These are phyloP conservation scores for Gymnoscopelus microlampas DNA, from an alignment of 2,797 vertebrate species.

Conservation along the genomic window DNA sequence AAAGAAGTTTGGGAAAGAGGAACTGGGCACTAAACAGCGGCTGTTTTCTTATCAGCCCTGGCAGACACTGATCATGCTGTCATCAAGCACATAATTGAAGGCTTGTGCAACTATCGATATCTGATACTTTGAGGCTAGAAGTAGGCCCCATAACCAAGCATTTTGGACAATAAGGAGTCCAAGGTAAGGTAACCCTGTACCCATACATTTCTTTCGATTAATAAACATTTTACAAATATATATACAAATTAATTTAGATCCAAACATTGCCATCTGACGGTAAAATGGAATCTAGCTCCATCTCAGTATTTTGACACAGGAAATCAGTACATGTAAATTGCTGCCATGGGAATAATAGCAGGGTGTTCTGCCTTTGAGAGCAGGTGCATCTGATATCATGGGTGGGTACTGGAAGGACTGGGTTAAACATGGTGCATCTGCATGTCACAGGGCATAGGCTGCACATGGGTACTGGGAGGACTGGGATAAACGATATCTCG, in stretches of 20 bases:
- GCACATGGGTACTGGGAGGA: too few relatives aligned
- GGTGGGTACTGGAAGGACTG: constrained; percentile 19
- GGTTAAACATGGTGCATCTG: constrained; percentile 7
- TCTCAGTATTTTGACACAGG: too few relatives aligned
- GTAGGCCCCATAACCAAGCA: too few relatives aligned
- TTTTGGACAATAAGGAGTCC: too few relatives aligned
- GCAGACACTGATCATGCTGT: constrained; percentile 9
- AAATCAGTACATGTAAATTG: background rate
- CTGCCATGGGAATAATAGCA: background rate
- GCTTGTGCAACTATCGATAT: background rate
- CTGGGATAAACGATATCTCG: too few relatives aligned
- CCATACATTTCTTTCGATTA: too few relatives aligned
- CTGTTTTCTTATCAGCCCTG: background rate
- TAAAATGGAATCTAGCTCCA: background rate
- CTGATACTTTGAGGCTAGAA: too few relatives aligned
- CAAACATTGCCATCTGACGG: background rate
- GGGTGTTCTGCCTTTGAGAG: constrained; percentile 22
- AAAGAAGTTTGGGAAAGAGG: background rate
- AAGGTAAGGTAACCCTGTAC: too few relatives aligned
- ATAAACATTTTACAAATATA: too few relatives aligned
- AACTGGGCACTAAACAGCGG: constrained; percentile 3
- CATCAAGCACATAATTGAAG: constrained; percentile 4
- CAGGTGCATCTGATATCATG: too few relatives aligned
- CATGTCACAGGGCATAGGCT: too few relatives aligned
- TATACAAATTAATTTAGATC: too few relatives aligned